Base-by-base conservation (phyloP, 2,113 vertebrate species). In the Oncorhynchus masou region DNA sequence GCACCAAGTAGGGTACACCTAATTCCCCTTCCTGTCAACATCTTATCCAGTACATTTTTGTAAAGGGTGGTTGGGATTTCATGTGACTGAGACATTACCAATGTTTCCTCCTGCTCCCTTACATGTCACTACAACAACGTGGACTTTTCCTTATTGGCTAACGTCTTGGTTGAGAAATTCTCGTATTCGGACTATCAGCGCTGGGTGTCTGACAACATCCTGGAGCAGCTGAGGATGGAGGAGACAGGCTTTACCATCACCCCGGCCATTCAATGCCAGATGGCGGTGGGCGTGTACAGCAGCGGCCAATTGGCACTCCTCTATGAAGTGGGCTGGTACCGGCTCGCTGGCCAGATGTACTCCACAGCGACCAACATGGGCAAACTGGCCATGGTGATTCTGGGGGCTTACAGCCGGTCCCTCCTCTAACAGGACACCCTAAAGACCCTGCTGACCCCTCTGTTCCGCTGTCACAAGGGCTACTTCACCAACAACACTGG, bases 111-210 rank as follows among this genome's bases (percentile, higher is more conserved):
- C 27, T 29, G 84, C 68, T 82, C 65, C 78, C 29, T 85, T 51
- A 98, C 96, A 71, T 97, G 97, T 80, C 96, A 98, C 78, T 98
- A 98, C 88, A 98, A 96, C 86, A 97, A 96, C 11, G 80, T 98
- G 86, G 97, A 96, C 67, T 98, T 97, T 86, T 96, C 96, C 0
- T 87, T 98, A 60, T 70, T 98, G 90, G 96, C 96, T 1, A 94
- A 96, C 0, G 83, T 96, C 27, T 83, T 99, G 81, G 94, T 95
- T 0, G 87, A 92, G 8, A 94, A 92, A 8, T 92, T 93, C 0
- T 81, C 90, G 0, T 90, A 94, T 0, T 89, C 87, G 0, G 92
- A 96, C 77, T 98, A 95, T 84, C 94, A 98, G 91, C 94, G 76
- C 62, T 99, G 97, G 96, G 68, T 97, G 65, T 87, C 86, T 0